Evolutionary conservation across 2,888 invertebrate genomes (phyloP), one percentile per base, ranked within the genome.

Genomic region (Ichneumoninae sp.): DNA sequence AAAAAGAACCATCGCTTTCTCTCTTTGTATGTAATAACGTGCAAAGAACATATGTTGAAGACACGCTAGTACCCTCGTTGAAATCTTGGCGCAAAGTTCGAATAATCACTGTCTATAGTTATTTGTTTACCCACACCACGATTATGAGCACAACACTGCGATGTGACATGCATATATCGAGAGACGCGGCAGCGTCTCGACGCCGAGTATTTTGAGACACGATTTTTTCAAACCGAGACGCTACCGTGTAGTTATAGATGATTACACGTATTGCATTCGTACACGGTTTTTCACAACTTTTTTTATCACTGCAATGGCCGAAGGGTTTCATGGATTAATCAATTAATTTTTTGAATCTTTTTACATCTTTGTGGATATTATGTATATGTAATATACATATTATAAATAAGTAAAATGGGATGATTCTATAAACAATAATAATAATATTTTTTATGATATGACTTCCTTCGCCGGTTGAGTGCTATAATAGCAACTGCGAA

Each of bases 121-220:
- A 57, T 69, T 54, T 19, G 13, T 54, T 52, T 60, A 26, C n/a
- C 50, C 68, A 60, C 50, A 74, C 69, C 75, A 70, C 69, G 54
- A 62, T 77, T 65, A 74, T 52, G 65, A 60, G 78, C 82, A 78
- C 82, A 83, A 75, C 65, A 75, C 70, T 79, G 78, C 80, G 60
- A 80, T 77, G 75, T 83, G 66, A 83, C 72, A 80, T 78, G 84
- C 84, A 84, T 80, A 40, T 44, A 44, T 13, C 3, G 16, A 44
- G 16, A 44, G 16, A 40, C 7, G 8, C 40, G 40, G 40, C 40
- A 40, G 7, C 40, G 40, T 40, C 40, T 40, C 40, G 40, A 40
- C 40, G 8, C 7, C 8, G 40, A 40, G 40, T 10, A 40, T 5
- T 8, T 40, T 3, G 3, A 44, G 16, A 44, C 10, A 16, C 44